These are phyloP conservation scores for Mus spicilegus DNA, from an alignment of 2,113 vertebrate genomes.

Conservation along the genomic window DNA sequence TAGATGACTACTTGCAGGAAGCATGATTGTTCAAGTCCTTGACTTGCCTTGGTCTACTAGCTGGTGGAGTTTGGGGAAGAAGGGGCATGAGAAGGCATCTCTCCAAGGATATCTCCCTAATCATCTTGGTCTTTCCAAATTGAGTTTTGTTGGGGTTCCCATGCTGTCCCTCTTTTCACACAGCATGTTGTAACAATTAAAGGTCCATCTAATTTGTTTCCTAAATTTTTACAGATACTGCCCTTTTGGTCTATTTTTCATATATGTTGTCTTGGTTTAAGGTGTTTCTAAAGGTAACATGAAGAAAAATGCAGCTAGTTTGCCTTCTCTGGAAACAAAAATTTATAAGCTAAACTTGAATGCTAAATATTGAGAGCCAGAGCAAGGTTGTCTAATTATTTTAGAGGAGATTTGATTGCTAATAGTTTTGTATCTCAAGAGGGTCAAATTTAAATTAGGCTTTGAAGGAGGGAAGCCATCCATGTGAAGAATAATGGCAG, in stretches of 20 bases:
- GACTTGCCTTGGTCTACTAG: background rate
- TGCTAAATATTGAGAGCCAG: background rate
- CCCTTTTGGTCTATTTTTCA: background rate
- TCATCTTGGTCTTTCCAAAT: background rate
- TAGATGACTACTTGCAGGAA: background rate
- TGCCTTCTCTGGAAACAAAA: constrained; percentile 12
- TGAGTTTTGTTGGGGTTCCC: background rate
- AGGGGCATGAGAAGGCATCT: background rate
- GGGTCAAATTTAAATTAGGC: constrained; percentile 2
- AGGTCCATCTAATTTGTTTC: background rate
- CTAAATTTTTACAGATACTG: background rate
- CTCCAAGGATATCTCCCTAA: background rate
- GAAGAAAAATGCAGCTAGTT: constrained; percentile 10
- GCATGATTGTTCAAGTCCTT: background rate
- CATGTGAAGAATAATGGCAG: background rate
- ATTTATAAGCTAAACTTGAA: constrained; percentile 30
- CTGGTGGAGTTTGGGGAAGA: background rate
- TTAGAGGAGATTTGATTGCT: constrained; percentile 28
- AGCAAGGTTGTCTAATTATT: background rate
- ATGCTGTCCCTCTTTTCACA: background rate
- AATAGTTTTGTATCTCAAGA: constrained; percentile 25
- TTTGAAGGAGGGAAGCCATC: constrained; percentile 43
- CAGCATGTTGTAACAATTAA: background rate
- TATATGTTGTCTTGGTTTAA: constrained; percentile 5
- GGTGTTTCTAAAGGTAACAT: constrained; percentile 23